A percentile compares a stretch with the other conserved stretches of the same genome.
Evolutionary conservation across 2,797 vertebrate species (phyloP).

Genomic region (Cynodonichthys magdalenae): DNA sequence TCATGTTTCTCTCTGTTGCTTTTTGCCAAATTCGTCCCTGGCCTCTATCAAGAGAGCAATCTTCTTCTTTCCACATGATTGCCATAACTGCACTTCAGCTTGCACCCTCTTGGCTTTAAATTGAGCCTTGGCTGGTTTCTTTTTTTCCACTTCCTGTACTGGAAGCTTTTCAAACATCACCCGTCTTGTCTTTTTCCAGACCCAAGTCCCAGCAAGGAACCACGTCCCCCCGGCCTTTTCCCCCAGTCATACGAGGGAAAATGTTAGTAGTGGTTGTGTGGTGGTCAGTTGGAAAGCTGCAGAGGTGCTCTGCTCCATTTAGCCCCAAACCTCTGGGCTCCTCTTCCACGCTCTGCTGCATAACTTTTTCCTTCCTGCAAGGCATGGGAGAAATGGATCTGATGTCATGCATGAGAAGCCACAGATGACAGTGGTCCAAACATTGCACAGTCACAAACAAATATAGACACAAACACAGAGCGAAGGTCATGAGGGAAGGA

Average conservation of each 20-base stretch:
- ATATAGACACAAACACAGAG: slow-evolving; percentile 33
- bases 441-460: slow-evolving; percentile 37
- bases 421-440: slow-evolving; percentile 52
- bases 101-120: slow-evolving; percentile 17
- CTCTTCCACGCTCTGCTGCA: slow-evolving; percentile 50
- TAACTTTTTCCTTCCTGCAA: slow-evolving; percentile 44
- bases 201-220: background rate
- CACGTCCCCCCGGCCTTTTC: background rate
- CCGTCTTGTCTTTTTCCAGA: slow-evolving; percentile 13
- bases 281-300: slow-evolving; percentile 33
- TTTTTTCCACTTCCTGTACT: slow-evolving; percentile 1
- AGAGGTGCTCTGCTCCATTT: slow-evolving; percentile 65
- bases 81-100: slow-evolving; percentile 20
- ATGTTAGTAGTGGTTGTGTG: slow-evolving; percentile 11
- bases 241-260: slow-evolving; percentile 7
- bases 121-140: slow-evolving; percentile 13
- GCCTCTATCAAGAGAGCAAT: slow-evolving; percentile 35
- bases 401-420: slow-evolving; percentile 65
- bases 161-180: slow-evolving; percentile 6
- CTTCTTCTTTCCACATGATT: slow-evolving; percentile 42
- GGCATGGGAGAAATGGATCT: slow-evolving; percentile 64
- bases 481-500: slow-evolving; percentile 33
- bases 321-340: slow-evolving; percentile 37
- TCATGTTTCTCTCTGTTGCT: slow-evolving; percentile 9
- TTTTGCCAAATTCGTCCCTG: slow-evolving; percentile 25